phyloP scores from a whole-genome alignment of 2,888 invertebrate species.

The Xylota sylvarum region DNA sequence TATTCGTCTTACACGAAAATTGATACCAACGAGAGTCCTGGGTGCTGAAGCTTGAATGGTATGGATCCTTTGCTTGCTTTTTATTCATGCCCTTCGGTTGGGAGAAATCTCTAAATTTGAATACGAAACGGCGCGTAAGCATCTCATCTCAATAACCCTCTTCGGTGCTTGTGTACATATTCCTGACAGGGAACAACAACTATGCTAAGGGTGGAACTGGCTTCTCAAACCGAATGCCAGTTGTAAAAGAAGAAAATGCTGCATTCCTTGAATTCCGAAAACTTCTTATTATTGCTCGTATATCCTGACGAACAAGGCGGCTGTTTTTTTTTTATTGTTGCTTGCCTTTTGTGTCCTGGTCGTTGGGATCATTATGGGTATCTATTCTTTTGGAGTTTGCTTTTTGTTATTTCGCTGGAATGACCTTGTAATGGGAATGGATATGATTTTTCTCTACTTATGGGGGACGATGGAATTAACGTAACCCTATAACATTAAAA shows the following conservation, averaged over 20 bases:
- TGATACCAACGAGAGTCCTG: constrained; percentile 13
- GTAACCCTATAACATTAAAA: constrained; percentile 1
- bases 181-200: constrained; percentile 20
- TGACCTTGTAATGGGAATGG: constrained; percentile 63
- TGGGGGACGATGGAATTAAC: constrained; percentile 10
- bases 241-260: constrained; percentile 57
- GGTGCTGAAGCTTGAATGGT: background rate
- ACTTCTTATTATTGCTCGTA: constrained; percentile 59
- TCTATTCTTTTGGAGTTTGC: constrained; percentile 32
- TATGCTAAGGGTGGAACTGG: background rate
- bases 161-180: constrained; percentile 6
- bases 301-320: constrained; percentile 52
- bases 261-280: constrained; percentile 64
- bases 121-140: constrained; percentile 48
- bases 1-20: constrained; percentile 35
- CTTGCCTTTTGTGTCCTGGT: background rate
- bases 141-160: constrained; percentile 37
- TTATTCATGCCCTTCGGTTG: background rate
- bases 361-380: constrained; percentile 41
- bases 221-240: constrained; percentile 26
- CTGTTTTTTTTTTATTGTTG: constrained; percentile 16
- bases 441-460: constrained; percentile 32
- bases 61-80: constrained; percentile 10
- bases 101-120: constrained; percentile 55
- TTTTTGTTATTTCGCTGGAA: constrained; percentile 43